These are phyloP conservation scores for Frankliniella fusca DNA, from an alignment of 2,888 invertebrate genomes.

Conservation along the genomic window DNA sequence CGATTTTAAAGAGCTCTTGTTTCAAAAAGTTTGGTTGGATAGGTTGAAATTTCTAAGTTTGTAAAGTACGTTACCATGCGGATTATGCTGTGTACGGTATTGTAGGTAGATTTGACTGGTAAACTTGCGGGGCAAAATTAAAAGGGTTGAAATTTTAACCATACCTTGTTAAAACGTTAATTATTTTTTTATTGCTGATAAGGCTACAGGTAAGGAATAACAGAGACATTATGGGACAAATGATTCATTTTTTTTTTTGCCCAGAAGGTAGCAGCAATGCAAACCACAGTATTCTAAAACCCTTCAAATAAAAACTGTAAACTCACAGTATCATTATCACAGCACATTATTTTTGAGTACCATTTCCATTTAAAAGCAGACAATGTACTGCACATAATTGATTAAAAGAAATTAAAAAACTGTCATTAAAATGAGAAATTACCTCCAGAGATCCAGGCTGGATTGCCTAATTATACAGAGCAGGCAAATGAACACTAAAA, in stretches of 20 bases:
- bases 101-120: no score
- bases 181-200: not conserved
- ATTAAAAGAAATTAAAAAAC: not conserved
- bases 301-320: not conserved
- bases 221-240: not conserved
- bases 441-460: conserved; percentile 6
- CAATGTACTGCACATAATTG: not conserved
- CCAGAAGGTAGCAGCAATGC: not conserved
- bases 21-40: no score
- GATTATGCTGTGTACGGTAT: no score
- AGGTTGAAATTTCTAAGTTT: no score
- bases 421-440: not conserved
- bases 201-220: not conserved
- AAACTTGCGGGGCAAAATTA: no score
- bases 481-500: not conserved
- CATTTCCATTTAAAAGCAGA: not conserved
- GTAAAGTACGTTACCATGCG: no score
- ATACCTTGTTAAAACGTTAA: no score
- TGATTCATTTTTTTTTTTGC: not conserved
- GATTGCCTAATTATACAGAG: not conserved
- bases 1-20: no score
- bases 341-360: conserved; percentile 5
- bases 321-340: conserved; percentile 2
- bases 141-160: no score
- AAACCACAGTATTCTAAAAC: not conserved